A percentile compares a stretch with the other conserved stretches of the same genome.
These are phyloP conservation scores for Tiaroga cobitis DNA, from an alignment of 2,797 vertebrate species.

Conservation along the genomic window DNA sequence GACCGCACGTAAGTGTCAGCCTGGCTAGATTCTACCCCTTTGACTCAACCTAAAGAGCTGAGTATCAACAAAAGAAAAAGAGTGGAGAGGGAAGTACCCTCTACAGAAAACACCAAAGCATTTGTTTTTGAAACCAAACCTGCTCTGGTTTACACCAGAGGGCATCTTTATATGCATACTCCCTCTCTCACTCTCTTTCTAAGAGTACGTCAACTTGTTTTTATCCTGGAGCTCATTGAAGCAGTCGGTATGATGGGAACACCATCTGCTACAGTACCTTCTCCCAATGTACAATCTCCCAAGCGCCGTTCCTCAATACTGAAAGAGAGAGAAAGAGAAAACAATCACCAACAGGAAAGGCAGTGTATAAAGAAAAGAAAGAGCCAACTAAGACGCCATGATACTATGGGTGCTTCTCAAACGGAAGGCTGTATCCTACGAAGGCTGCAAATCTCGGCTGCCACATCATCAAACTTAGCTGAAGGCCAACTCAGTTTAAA, in stretches of 20 bases:
- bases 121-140: constrained; percentile 6
- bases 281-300: constrained; percentile 99
- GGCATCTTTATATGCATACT: not conserved
- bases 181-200: constrained; percentile 10
- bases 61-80: constrained; percentile 17
- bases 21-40: constrained; percentile 62
- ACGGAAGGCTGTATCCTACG: no score
- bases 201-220: constrained; percentile 17
- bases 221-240: not conserved
- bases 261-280: constrained; percentile 86
- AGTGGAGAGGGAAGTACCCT: not conserved
- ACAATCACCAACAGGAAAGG: not conserved
- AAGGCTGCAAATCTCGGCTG: no score
- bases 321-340: constrained; percentile 49
- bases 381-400: not conserved
- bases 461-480: no score
- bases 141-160: constrained; percentile 5
- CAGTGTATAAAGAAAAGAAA: not conserved
- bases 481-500: no score
- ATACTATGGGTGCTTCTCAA: not conserved
- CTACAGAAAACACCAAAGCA: not conserved
- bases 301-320: constrained; percentile 97
- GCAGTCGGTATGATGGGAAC: constrained; percentile 13
- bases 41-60: not conserved
- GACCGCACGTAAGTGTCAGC: constrained; percentile 43